Percentiles rank a stretch among this genome's conserved stretches.
These are phyloP conservation scores for Sanderia malayensis DNA, from an alignment of 30 jellyfish, hydroid and myxozoan species.

Conservation along the genomic window DNA sequence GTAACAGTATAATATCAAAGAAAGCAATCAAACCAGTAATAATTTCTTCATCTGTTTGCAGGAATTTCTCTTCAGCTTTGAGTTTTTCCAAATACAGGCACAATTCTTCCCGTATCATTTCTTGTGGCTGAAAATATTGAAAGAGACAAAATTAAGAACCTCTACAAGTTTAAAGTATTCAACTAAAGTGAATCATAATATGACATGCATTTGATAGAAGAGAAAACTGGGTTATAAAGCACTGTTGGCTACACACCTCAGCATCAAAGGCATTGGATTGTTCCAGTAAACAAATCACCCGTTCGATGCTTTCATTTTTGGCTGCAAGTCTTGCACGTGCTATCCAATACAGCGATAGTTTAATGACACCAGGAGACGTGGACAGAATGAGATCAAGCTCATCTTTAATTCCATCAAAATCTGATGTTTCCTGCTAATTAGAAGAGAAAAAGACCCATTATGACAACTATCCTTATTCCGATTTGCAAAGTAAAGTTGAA, in stretches of 20 bases:
- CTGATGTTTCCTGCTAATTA: too few relatives aligned
- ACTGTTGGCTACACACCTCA: conserved; percentile 56
- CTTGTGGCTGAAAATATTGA: conserved; percentile 70
- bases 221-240: too few relatives aligned
- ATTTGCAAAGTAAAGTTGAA: too few relatives aligned
- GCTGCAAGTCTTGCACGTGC: conserved; percentile 71
- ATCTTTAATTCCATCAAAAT: conserved; percentile 36
- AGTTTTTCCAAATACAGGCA: conserved; percentile 62
- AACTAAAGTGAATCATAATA: too few relatives aligned
- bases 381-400: conserved; percentile 56
- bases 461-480: too few relatives aligned
- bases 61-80: conserved; percentile 36
- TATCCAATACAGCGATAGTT: conserved; percentile 62
- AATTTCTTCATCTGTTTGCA: conserved; percentile 9
- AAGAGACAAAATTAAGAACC: too few relatives aligned
- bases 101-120: conserved; percentile 57
- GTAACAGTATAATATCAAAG: too few relatives aligned
- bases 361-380: conserved; percentile 64
- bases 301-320: conserved; percentile 31
- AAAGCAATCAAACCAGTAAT: not conserved
- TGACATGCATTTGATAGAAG: too few relatives aligned
- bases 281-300: conserved; percentile 72
- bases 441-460: too few relatives aligned
- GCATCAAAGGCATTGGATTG: conserved; percentile 81
- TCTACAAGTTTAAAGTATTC: too few relatives aligned